Percentiles rank a stretch among this genome's conserved stretches.
These are phyloP conservation scores for Steatornis caripensis DNA, from an alignment of 2,113 vertebrate genomes.

Conservation along the genomic window DNA sequence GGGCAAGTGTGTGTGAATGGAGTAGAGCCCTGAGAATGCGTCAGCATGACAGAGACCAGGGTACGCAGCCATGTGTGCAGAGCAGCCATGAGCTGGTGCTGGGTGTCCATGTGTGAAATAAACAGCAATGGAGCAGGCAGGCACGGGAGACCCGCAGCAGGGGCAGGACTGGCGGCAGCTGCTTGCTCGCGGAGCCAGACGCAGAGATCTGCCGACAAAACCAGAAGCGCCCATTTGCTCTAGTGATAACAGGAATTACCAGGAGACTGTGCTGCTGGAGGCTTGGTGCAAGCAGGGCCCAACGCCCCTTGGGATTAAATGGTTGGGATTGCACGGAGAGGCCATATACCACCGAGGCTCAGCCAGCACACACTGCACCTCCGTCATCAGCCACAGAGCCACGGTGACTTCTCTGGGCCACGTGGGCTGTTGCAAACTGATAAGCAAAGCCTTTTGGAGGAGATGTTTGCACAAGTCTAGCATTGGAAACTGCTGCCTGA, in stretches of 20 bases:
- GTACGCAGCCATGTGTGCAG: fast-evolving
- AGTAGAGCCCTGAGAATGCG: not conserved
- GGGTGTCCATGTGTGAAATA: not conserved
- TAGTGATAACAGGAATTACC: not conserved
- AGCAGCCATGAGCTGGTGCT: fast-evolving
- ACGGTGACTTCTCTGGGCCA: not conserved
- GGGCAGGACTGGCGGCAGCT: not conserved
- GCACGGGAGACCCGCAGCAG: not conserved
- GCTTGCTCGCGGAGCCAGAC: not conserved
- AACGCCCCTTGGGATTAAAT: fast-evolving
- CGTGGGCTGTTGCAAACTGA: not conserved
- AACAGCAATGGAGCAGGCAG: not conserved
- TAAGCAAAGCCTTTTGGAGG: not conserved
- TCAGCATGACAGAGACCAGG: not conserved
- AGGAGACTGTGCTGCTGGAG: not conserved
- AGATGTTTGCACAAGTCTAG: not conserved
- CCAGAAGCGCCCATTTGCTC: not conserved
- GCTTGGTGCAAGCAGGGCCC: not conserved
- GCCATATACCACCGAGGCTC: not conserved
- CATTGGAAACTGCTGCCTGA: not conserved
- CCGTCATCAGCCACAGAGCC: fast-evolving
- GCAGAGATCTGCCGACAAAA: not conserved
- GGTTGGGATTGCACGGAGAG: not conserved
- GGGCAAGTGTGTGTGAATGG: not conserved
- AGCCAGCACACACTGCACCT: not conserved